These are phyloP conservation scores for Brachionus koreanus DNA, from an alignment of 1,140 invertebrate genomes.

Conservation along the genomic window DNA sequence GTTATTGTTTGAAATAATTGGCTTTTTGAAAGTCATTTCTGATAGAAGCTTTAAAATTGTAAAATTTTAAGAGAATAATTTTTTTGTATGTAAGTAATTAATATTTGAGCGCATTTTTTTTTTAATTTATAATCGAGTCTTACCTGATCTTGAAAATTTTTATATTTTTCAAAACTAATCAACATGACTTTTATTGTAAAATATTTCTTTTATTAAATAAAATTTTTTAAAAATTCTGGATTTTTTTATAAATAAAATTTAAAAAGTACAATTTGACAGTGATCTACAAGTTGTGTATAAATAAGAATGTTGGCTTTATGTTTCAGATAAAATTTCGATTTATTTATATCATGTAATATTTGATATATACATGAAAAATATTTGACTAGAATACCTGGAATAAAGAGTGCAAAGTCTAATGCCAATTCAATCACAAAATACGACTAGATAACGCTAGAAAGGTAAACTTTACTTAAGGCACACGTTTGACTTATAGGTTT, in stretches of 20 bases:
- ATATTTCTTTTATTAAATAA: background rate
- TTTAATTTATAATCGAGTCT: slow-evolving; percentile 26
- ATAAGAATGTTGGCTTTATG: background rate
- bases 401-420: background rate
- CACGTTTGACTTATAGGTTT: background rate
- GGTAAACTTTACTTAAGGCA: background rate
- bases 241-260: background rate
- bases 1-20: slow-evolving; percentile 22
- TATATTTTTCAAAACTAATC: background rate
- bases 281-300: background rate
- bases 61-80: background rate
- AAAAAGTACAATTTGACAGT: background rate
- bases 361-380: background rate
- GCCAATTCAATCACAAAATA: background rate
- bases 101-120: background rate
- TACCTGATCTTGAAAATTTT: slow-evolving; percentile 17
- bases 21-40: background rate
- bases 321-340: background rate
- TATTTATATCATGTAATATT: background rate
- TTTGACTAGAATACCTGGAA: background rate
- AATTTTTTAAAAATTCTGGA: background rate
- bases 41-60: slow-evolving; percentile 6
- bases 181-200: background rate
- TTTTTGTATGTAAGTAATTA: slow-evolving; percentile 10
- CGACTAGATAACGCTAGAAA: background rate